Conservation (phyloP, 2,888 invertebrate genomes). For the Platynereis dumerilii region DNA sequence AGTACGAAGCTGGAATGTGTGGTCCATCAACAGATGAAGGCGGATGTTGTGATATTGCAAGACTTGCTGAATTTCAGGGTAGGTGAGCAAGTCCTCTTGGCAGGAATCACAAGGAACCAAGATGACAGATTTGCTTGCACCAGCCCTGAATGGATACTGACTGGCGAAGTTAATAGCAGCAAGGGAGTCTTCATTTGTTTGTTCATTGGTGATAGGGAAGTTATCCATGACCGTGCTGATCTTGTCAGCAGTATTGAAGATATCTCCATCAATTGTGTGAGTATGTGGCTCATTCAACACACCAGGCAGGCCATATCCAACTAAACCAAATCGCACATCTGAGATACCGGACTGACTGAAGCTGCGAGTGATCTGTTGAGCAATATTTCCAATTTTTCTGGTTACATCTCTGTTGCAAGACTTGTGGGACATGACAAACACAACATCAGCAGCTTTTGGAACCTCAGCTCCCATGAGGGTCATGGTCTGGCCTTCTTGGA, state of each 20-base stretch:
- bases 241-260: slow-evolving; percentile 43
- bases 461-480: slow-evolving; percentile 66
- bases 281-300: slow-evolving; percentile 72
- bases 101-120: slow-evolving; percentile 82
- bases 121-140: slow-evolving; percentile 82
- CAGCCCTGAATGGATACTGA: slow-evolving; percentile 79
- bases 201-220: slow-evolving; percentile 21
- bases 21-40: slow-evolving; percentile 33
- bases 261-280: slow-evolving; percentile 67
- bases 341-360: slow-evolving; percentile 45
- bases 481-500: slow-evolving; percentile 74
- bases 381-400: slow-evolving; percentile 41
- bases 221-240: slow-evolving; percentile 17
- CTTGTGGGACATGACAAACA: slow-evolving; percentile 83
- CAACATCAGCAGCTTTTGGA: slow-evolving; percentile 79
- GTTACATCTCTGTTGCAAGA: slow-evolving; percentile 78
- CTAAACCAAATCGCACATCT: slow-evolving; percentile 71
- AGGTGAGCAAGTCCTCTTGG: slow-evolving; percentile 59
- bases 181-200: slow-evolving; percentile 49
- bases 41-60: slow-evolving; percentile 31
- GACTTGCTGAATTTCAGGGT: slow-evolving; percentile 31
- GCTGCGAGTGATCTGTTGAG: neutral
- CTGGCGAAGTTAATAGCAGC: slow-evolving; percentile 72
- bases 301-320: slow-evolving; percentile 77
- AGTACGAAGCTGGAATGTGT: slow-evolving; percentile 21